Conservation (phyloP, 2,797 vertebrate genomes). For the Toxotes lorentzi region DNA sequence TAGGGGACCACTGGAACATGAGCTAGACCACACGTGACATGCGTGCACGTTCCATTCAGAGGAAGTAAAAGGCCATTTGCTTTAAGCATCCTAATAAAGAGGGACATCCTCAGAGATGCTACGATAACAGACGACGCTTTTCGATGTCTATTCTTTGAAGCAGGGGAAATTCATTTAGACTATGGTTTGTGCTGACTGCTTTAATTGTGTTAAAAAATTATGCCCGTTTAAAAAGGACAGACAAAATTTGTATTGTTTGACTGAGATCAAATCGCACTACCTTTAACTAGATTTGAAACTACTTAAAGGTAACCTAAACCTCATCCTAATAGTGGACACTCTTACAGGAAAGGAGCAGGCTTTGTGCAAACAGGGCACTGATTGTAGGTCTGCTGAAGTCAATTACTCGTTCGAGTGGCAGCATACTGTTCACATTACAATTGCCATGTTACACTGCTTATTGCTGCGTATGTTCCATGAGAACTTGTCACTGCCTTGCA, state of each 20-base stretch:
- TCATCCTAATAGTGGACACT: constrained; percentile 40
- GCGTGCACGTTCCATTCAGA: constrained; percentile 51
- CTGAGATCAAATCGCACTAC: constrained; percentile 19
- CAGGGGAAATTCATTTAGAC: constrained; percentile 25
- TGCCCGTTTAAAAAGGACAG: background rate
- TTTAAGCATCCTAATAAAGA: constrained; percentile 39
- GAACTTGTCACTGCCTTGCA: constrained; percentile 69
- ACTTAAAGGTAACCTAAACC: constrained; percentile 20
- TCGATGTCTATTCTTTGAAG: constrained; percentile 30
- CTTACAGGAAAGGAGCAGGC: constrained; percentile 32
- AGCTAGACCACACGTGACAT: constrained; percentile 51
- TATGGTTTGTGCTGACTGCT: constrained; percentile 13
- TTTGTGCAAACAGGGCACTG: constrained; percentile 60
- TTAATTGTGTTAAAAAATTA: constrained; percentile 22
- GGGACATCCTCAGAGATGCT: constrained; percentile 50
- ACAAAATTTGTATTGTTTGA: constrained; percentile 20
- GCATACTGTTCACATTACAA: constrained; percentile 81
- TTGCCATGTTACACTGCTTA: constrained; percentile 72
- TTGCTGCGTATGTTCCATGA: constrained; percentile 73
- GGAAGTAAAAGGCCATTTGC: constrained; percentile 39
- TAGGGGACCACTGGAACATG: constrained; percentile 47
- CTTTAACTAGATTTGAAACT: constrained; percentile 16
- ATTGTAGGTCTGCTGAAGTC: constrained; percentile 73
- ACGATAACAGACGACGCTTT: constrained; percentile 45
- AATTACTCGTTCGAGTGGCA: constrained; percentile 75